These are phyloP conservation scores for Molossus molossus DNA, from an alignment of 2,797 vertebrate genomes.

Conservation along the genomic window DNA sequence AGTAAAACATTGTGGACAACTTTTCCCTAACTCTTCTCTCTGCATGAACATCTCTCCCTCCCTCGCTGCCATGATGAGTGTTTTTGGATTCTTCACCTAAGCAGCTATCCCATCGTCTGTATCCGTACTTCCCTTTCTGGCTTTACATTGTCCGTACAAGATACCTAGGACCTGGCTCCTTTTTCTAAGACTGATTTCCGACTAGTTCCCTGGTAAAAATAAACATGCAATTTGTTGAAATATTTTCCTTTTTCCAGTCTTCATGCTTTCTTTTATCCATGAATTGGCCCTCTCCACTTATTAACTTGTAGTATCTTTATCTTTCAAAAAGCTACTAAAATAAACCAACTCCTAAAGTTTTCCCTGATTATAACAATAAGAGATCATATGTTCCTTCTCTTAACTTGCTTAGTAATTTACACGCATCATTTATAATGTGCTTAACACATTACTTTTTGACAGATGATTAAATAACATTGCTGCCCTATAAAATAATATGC, in stretches of 20 bases:
- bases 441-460: background rate
- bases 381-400: background rate
- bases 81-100: background rate
- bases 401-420: background rate
- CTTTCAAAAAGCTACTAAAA: background rate
- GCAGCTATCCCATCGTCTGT: background rate
- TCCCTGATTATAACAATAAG: background rate
- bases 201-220: background rate
- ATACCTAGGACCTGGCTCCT: background rate
- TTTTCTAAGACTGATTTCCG: background rate
- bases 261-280: background rate
- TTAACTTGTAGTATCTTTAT: background rate
- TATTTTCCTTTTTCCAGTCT: background rate
- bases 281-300: background rate
- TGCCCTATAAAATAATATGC: background rate
- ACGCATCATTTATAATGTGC: background rate
- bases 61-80: background rate
- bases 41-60: background rate
- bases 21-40: background rate
- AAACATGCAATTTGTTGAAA: background rate
- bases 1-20: background rate
- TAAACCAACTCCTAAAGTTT: background rate
- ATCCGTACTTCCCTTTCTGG: accelerated
- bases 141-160: background rate
- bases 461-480: background rate